Evolutionary conservation across 2,797 vertebrate species (phyloP), one percentile per base, ranked within the genome.

Genomic region (Cyclura pinguis): DNA sequence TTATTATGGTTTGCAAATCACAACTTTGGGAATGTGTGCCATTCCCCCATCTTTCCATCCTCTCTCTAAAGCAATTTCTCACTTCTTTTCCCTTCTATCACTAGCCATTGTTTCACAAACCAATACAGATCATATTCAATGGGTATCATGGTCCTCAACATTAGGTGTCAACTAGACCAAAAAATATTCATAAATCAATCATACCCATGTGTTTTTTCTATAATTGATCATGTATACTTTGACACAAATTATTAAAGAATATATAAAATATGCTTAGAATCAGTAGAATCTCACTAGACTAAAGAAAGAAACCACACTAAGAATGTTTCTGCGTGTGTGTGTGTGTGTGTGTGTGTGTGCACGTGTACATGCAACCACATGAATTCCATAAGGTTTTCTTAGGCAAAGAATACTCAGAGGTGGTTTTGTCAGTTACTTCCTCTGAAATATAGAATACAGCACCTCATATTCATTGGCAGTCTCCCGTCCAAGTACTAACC

Each of bases 181-280:
- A 52, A 47, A 27, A 91, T 3, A 67, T n/a, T 81, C 3, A 0
- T 16, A 74, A 88, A 89, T 47, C 90, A 88, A 83, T 1, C 83
- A 20, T 62, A 84, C 7, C 35, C 84, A 13, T 50, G 10, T 80
- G 10, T 80, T 80, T 59, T 35, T 35, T 2, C 13, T 38, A 8
- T 57, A 57, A 27, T 20, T 62, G 18, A 82, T 27, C 62, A 59
- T 57, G 32, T 77, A 89, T 38, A 84, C 76, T 32, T 42, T 72
- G 57, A 20, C 57, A 64, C 16, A 77, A 13, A 20, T 6, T 27
- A 64, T n/a, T 74, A 85, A 0, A 85, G 38, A 6, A 59, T 2
- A 93, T 87, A 80, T 89, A 38, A 89, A 91, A 16, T 12, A 89
- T 52, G 14, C 88, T 8, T 2, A n/a, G 64, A 77, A 91, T 89